A percentile compares a stretch with the other conserved stretches of the same genome.
Evolutionary conservation across 2,888 invertebrate genomes (phyloP).

Genomic region (Macrosiphum euphorbiae): DNA sequence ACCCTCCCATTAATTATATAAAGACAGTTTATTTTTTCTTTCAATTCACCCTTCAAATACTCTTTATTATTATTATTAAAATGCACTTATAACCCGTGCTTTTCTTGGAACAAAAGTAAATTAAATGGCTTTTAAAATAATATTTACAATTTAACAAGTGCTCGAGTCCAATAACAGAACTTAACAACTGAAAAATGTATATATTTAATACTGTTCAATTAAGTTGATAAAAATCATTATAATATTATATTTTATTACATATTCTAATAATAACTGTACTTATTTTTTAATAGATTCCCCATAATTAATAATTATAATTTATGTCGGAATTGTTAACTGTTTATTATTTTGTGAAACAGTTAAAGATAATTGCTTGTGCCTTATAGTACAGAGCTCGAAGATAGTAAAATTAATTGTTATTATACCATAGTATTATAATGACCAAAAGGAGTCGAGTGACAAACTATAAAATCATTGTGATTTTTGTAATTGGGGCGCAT

Average conservation of each 20-base stretch:
- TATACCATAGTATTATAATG: background rate
- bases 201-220: background rate
- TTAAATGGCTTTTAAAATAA: background rate
- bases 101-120: background rate
- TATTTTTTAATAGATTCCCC: background rate
- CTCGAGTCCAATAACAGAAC: background rate
- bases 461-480: background rate
- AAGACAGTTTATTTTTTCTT: background rate
- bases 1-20: background rate
- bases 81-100: background rate
- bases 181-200: background rate
- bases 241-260: background rate
- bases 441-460: background rate
- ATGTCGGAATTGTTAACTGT: background rate
- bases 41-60: background rate
- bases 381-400: background rate
- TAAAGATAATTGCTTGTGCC: background rate
- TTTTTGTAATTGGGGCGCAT: background rate
- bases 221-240: background rate
- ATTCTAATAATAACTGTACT: background rate
- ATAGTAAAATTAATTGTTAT: background rate
- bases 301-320: background rate
- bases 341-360: background rate
- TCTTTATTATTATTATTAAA: background rate
- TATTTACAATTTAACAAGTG: background rate